A percentile compares a stretch with the other conserved stretches of the same genome.
These are phyloP conservation scores for Pomacea maculata DNA, from an alignment of 1,140 invertebrate species.

Conservation along the genomic window DNA sequence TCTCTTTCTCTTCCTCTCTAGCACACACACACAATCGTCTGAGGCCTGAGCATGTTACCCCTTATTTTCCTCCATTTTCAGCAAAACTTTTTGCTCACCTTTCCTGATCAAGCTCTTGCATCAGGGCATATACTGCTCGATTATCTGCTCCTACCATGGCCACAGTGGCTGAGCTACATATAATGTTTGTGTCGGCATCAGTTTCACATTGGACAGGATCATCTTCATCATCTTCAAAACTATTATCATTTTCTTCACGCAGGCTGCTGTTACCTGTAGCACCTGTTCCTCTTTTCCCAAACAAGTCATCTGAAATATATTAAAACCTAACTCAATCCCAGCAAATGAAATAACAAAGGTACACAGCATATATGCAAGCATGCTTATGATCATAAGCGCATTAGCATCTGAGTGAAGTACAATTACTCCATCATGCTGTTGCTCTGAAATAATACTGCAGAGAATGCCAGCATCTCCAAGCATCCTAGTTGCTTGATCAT, in stretches of 20 bases:
- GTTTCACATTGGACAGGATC: background rate
- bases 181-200: background rate
- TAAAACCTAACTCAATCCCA: too few relatives aligned
- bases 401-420: too few relatives aligned
- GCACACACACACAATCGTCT: too few relatives aligned
- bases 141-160: conserved; percentile 7
- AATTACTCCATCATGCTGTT: too few relatives aligned
- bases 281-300: background rate
- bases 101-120: conserved; percentile 35
- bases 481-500: too few relatives aligned
- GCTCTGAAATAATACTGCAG: too few relatives aligned
- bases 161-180: background rate
- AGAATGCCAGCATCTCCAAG: too few relatives aligned
- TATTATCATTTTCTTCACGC: conserved; percentile 8
- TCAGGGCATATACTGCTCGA: conserved; percentile 23
- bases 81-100: conserved; percentile 15
- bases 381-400: background rate
- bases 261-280: conserved; percentile 12
- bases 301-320: background rate
- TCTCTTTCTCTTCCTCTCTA: too few relatives aligned
- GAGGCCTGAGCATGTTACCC: too few relatives aligned
- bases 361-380: background rate
- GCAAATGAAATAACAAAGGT: too few relatives aligned
- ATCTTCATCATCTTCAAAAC: conserved; percentile 5
- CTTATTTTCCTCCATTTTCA: too few relatives aligned